Percentiles rank a stretch among this genome's conserved stretches.
phyloP scores from a whole-genome alignment of 2,797 vertebrate species.

The Arvicola amphibius region DNA sequence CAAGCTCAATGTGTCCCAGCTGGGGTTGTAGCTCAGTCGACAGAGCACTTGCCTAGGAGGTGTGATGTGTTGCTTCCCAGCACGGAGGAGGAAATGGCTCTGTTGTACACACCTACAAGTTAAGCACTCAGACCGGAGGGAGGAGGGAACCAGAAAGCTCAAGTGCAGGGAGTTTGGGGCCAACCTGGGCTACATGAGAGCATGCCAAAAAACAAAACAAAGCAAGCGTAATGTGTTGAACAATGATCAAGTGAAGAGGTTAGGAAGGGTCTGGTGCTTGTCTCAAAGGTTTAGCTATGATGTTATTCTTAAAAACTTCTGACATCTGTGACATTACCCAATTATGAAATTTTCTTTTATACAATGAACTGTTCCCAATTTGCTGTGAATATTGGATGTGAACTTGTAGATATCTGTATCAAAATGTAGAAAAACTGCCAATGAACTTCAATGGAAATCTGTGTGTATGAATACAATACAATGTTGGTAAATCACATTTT shows the following conservation, averaged over 20 bases:
- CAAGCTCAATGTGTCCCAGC: constrained; percentile 7
- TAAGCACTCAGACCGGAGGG: background rate
- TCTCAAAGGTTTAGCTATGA: background rate
- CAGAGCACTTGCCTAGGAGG: background rate
- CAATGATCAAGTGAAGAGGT: constrained; percentile 3
- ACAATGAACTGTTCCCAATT: constrained; percentile 14
- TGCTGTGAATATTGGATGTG: constrained; percentile 24
- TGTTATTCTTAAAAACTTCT: constrained; percentile 13
- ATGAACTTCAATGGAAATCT: constrained; percentile 46
- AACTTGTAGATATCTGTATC: background rate
- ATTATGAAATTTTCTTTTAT: constrained; percentile 41
- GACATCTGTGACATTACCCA: constrained; percentile 7
- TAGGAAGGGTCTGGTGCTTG: constrained; percentile 28
- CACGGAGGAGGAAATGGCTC: background rate
- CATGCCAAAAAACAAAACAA: background rate
- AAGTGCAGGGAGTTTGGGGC: background rate
- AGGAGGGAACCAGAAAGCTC: background rate
- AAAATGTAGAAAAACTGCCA: constrained; percentile 28
- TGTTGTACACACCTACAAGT: background rate
- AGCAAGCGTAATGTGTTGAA: background rate
- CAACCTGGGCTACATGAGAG: background rate
- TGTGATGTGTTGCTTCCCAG: background rate
- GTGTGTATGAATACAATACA: constrained; percentile 12
- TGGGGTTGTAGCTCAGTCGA: background rate
- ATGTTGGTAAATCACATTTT: constrained; percentile 48